Percentiles rank a stretch among this genome's conserved stretches.
Evolutionary conservation across 2,797 vertebrate species (phyloP).

Genomic region (Pseudomugil tenellus): DNA sequence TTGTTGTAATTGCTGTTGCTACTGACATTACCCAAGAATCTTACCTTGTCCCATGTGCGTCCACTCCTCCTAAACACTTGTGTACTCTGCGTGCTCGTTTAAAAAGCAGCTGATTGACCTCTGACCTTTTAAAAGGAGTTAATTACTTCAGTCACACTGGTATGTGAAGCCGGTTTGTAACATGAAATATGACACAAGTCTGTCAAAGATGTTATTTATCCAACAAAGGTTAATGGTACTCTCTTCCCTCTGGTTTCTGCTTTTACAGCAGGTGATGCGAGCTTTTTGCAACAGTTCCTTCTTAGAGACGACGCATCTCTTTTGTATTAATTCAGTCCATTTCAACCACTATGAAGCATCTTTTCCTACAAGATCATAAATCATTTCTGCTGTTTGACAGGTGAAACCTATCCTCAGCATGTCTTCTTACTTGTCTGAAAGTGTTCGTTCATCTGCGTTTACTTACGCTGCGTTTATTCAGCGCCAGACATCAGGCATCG

Average conservation of each 20-base stretch:
- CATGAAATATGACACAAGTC: background rate
- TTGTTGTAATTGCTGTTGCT: background rate
- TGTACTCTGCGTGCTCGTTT: background rate
- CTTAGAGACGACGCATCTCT: slow-evolving; percentile 32
- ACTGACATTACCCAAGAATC: background rate
- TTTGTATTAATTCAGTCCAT: slow-evolving; percentile 27
- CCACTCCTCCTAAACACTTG: background rate
- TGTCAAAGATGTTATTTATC: slow-evolving; percentile 42
- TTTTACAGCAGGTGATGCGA: slow-evolving; percentile 38
- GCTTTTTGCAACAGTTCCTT: slow-evolving; percentile 44
- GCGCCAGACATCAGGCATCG: slow-evolving; percentile 65
- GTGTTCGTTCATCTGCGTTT: slow-evolving; percentile 65
- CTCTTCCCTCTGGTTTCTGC: slow-evolving; percentile 42
- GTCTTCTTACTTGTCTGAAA: slow-evolving; percentile 41
- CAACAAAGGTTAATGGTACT: slow-evolving; percentile 41
- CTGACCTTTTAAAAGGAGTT: background rate
- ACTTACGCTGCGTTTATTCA: slow-evolving; percentile 72
- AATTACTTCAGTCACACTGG: background rate
- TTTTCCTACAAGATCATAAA: slow-evolving; percentile 58
- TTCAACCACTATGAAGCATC: slow-evolving; percentile 27
- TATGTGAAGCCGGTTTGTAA: background rate
- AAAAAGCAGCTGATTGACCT: background rate
- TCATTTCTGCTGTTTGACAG: slow-evolving; percentile 60
- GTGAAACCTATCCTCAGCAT: slow-evolving; percentile 56
- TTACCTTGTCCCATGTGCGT: background rate